Percentiles rank a stretch among this genome's conserved stretches.
phyloP scores from a whole-genome alignment of 2,113 vertebrate species.

The Pomatostomus ruficeps region DNA sequence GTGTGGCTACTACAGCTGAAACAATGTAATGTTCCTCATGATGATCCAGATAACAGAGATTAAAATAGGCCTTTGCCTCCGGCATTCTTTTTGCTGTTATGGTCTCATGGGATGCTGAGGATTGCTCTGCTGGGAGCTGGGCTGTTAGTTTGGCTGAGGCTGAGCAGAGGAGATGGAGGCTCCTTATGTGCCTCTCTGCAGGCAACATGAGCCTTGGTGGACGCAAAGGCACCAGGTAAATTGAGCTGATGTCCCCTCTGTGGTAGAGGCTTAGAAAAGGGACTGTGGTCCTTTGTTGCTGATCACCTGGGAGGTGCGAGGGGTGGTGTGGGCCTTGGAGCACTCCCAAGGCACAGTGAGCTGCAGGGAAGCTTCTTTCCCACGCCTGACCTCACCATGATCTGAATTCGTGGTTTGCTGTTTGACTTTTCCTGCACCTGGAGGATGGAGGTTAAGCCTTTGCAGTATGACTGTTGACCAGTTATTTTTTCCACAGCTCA shows the following conservation, averaged over 20 bases:
- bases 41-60: neutral
- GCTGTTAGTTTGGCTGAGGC: neutral
- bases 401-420: neutral
- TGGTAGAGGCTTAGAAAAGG: neutral
- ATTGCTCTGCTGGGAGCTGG: neutral
- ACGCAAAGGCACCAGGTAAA: neutral
- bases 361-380: neutral
- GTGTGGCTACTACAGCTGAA: neutral
- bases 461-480: neutral
- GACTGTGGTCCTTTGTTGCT: neutral
- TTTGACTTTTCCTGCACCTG: neutral
- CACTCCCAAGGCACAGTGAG: neutral
- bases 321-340: too few species aligned
- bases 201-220: rapidly evolving
- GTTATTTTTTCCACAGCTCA: neutral
- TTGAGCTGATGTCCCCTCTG: neutral
- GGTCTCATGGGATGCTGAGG: neutral
- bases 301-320: neutral
- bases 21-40: neutral
- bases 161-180: neutral
- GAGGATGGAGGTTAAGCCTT: neutral
- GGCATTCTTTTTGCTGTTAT: neutral
- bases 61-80: neutral
- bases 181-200: neutral
- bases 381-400: neutral